Base-by-base conservation (phyloP, 2,113 vertebrate genomes). In the Pygathrix nemaeus region DNA sequence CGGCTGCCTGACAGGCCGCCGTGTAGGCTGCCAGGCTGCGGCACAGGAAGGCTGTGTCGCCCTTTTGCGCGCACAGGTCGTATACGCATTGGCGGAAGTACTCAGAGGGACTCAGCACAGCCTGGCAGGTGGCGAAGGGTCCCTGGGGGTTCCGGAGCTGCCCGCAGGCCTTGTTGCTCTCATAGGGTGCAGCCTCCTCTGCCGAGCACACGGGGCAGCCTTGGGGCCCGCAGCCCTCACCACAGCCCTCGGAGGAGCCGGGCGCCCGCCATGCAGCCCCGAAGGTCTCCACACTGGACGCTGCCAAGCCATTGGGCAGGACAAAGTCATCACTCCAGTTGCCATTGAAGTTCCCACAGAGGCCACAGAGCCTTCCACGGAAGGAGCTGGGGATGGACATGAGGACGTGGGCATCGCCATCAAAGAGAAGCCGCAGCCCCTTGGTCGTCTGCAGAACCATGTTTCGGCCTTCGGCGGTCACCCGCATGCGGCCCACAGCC, bases 311-410 rank as follows among this genome's bases (percentile, higher is more conserved):
- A 30, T 0, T 14, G 4, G 99, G 99, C 64, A 99, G 96, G 48
- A 40, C 93, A 45, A 99, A 97, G 97, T 99, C 99, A 1, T 99
- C 98, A 0, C 90, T 78, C 83, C 92, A 48, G 82, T 99, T 98
- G 61, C 98, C 98, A 1, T 99, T 99, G 95, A 99, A 99, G 97
- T 99, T 99, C 8, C 99, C 99, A 70, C 99, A 99, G 55, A 99
- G 99, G 50, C 99, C 99, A 43, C 98, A 99, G 7, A 98, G 96
- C 75, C 98, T 98, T 18, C 94, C 89, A 2, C 11, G 97, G 86
- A 98, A 99, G 91, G 98, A 81, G 91, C 98, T 98, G 10, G 99
- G 99, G 48, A 99, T 48, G 10, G 97, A 99, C 14, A 99, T 98
- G 59, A 98, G 98, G 45, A 98, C 13, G 1, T 97, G 68, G 48